A percentile compares a stretch with the other conserved stretches of the same genome.
phyloP scores from a whole-genome alignment of 1,140 invertebrate species.

The Laupala kohalensis region DNA sequence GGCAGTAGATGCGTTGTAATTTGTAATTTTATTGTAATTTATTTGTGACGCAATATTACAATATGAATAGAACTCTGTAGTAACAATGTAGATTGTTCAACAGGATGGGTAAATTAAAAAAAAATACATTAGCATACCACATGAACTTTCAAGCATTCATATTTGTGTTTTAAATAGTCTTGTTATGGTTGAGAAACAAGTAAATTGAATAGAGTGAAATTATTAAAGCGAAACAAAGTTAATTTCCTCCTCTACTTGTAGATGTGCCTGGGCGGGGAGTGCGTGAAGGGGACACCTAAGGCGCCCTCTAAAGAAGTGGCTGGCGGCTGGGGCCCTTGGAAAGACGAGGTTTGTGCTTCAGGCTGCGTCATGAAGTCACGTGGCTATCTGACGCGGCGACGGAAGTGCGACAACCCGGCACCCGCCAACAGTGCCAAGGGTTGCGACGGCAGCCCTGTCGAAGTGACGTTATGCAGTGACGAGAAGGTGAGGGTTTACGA shows the following conservation, averaged over 20 bases:
- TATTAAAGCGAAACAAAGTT: neutral
- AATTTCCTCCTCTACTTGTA: constrained; percentile 17
- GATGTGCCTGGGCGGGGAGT: constrained; percentile 54
- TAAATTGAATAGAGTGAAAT: neutral
- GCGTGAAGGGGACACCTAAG: constrained; percentile 29
- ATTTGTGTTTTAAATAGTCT: too few relatives aligned
- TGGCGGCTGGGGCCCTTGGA: constrained; percentile 51
- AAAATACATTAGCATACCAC: too few relatives aligned
- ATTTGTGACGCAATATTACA: too few relatives aligned
- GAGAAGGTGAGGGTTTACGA: constrained; percentile 34
- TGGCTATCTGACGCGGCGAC: constrained; percentile 34
- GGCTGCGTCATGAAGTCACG: constrained; percentile 49
- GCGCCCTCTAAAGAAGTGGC: constrained; percentile 26
- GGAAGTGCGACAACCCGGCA: constrained; percentile 39
- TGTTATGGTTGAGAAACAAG: too few relatives aligned
- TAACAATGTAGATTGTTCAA: too few relatives aligned
- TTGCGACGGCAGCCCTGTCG: constrained; percentile 46
- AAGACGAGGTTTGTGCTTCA: constrained; percentile 41
- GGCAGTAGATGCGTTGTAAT: too few relatives aligned
- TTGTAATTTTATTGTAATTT: too few relatives aligned
- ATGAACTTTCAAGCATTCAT: too few relatives aligned
- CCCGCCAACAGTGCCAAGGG: constrained; percentile 36
- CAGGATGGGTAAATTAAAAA: too few relatives aligned
- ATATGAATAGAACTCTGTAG: too few relatives aligned
- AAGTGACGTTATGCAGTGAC: constrained; percentile 50